Evolutionary conservation across 2,888 invertebrate genomes (phyloP), one percentile per base, ranked within the genome.

Genomic region (Andrena minutula): DNA sequence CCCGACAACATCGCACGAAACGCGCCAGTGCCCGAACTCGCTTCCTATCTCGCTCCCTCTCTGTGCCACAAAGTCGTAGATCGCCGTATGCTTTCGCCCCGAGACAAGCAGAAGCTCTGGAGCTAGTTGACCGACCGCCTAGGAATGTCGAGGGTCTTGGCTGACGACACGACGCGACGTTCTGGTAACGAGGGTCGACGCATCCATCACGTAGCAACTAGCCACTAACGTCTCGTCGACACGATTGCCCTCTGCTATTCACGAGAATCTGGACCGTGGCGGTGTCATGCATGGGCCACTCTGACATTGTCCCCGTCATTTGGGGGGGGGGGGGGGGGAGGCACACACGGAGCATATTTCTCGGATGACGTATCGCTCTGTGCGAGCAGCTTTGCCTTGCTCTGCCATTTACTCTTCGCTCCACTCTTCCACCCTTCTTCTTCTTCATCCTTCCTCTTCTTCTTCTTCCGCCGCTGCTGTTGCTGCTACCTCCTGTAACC

Each of bases 401-500:
- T 69, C 64, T 73, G n/a, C 47, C 61, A 23, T 58, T 64, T 73
- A 35, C 32, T 60, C 47, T 41, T 58, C 75, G 53, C 64, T 77
- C 41, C 66, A 53, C 75, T 32, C 61, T 30, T 2, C 47, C 26
- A 32, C 26, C n/a, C n/a, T n/a, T n/a, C n/a, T 12, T 20, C 26
- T 51, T 35, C 75, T 70, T 30, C 41, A 26, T 35, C 47, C 58
- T 72, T 72, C 60, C 74, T 8, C 65, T 65, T 51, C 64, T 69
- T 65, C 63, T 32, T 61, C 61, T 72, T 47, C 58, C 70, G 35
- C 53, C 32, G 58, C 53, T 65, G 63, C 73, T 71, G 68, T 61
- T 41, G 61, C 74, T 65, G 65, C 79, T 58, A 53, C 60, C 47
- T 68, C 72, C 72, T 68, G 65, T 74, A 74, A 81, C 70, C 72